Evolutionary conservation across 2,888 invertebrate genomes (phyloP), one percentile per base, ranked within the genome.

Genomic region (Idaea dimidiata): DNA sequence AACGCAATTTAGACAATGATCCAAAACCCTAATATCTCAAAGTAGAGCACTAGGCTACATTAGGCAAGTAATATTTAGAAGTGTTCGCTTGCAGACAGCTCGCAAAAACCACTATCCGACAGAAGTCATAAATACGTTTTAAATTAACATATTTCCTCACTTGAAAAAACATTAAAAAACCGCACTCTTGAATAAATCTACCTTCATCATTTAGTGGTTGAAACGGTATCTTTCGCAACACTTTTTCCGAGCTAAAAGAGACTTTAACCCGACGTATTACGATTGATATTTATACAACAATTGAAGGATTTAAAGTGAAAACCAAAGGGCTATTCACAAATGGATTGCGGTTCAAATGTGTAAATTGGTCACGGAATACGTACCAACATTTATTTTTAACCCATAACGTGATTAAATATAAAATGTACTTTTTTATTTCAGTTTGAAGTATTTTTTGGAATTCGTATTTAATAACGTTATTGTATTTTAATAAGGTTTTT

Each of bases 151-250:
- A 68, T 70, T 71, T 68, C 61, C 63, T 63, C 67, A 66, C 70
- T 70, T 63, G 62, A 71, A 71, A 69, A 65, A 65, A 63, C 69
- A 69, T 71, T 71, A 68, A 70, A 69, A 69, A 67, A 59, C 43
- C 64, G 31, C 62, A 64, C 70, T 68, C 67, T 70, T 72, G 68
- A 70, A 72, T 72, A 72, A 72, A 69, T 66, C 71, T 67, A 64
- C 60, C 54, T 43, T 66, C 63, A 64, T 72, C 68, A 67, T 68
- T 68, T 68, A 63, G 64, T 60, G 62, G 69, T 65, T 61, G 60
- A 53, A 61, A 64, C 59, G 57, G 43, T 43, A 43, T 43, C 43
- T 69, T 71, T 64, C 16, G n/a, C 54, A 17, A 55, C 16, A 55
- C 16, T 16, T 17, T 17, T 55, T 55, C 17, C 54, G 16, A 4